phyloP scores from a whole-genome alignment of 2,888 invertebrate genomes.

The Sarcophaga variegata region DNA sequence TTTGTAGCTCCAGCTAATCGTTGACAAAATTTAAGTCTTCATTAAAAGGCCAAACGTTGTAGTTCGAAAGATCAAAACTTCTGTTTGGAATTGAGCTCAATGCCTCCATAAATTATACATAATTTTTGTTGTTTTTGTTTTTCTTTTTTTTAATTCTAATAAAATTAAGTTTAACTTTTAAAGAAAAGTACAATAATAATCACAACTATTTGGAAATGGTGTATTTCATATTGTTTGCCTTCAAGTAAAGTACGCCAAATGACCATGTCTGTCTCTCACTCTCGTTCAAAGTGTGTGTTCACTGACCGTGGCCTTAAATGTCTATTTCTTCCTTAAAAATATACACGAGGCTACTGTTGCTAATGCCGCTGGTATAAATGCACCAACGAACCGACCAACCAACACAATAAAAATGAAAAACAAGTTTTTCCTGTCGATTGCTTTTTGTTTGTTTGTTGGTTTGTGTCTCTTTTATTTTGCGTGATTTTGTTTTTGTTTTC shows the following conservation, averaged over 20 bases:
- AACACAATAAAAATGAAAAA: constrained; percentile 37
- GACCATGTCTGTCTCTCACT: not conserved
- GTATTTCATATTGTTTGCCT: not conserved
- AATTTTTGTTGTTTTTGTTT: no score
- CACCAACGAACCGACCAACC: not conserved
- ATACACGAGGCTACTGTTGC: constrained; percentile 10
- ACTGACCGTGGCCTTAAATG: constrained; percentile 69
- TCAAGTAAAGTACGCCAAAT: constrained; percentile 42
- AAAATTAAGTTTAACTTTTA: no score
- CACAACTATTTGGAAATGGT: constrained; percentile 2
- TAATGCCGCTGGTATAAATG: not conserved
- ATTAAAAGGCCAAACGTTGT: no score
- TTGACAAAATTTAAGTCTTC: no score
- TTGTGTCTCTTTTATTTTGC: constrained; percentile 6
- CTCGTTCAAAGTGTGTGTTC: constrained; percentile 42
- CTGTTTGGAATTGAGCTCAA: no score
- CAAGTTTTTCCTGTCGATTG: constrained; percentile 68
- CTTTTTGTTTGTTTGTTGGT: constrained; percentile 11
- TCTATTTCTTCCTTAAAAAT: constrained; percentile 61
- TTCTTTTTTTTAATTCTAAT: no score
- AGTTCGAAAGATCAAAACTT: no score
- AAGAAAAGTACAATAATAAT: no score
- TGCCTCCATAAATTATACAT: no score
- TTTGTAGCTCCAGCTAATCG: no score
- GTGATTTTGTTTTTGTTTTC: constrained; percentile 18